Conservation (phyloP, 2,888 invertebrate genomes). For the Allolobophora icterica region DNA sequence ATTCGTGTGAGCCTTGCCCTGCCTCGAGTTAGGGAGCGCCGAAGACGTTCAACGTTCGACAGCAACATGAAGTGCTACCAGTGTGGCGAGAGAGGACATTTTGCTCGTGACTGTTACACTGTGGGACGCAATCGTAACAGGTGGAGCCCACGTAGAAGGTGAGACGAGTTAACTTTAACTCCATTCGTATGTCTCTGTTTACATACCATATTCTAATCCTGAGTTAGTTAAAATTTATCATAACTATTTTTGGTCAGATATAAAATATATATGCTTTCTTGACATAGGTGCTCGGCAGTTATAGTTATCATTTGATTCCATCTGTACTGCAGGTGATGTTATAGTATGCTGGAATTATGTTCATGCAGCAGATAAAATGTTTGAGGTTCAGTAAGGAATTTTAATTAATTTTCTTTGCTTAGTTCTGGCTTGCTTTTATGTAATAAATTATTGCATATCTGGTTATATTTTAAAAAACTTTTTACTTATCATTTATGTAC, state of each 20-base stretch:
- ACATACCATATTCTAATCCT: neutral
- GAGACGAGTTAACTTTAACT: neutral
- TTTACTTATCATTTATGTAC: neutral
- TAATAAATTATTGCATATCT: neutral
- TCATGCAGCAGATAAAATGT: neutral
- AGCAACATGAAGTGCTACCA: conserved; percentile 71
- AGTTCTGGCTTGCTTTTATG: neutral
- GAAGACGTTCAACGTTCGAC: conserved; percentile 65
- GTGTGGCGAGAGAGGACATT: conserved; percentile 71
- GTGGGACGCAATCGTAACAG: conserved; percentile 34
- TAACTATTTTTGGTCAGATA: neutral
- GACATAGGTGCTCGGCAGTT: neutral
- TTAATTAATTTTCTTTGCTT: neutral
- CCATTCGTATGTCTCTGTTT: neutral
- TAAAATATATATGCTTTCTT: neutral
- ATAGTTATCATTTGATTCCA: neutral
- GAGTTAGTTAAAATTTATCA: neutral
- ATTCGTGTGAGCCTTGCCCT: conserved; percentile 70
- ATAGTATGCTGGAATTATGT: neutral
- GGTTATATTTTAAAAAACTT: neutral
- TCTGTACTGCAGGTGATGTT: neutral
- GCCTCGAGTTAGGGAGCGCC: conserved; percentile 68
- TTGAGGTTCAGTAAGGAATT: neutral
- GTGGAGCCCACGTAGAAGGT: conserved; percentile 38
- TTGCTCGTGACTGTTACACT: conserved; percentile 69